Evolutionary conservation across 2,113 vertebrate genomes (phyloP).

Genomic region (Terrapene triunguis): DNA sequence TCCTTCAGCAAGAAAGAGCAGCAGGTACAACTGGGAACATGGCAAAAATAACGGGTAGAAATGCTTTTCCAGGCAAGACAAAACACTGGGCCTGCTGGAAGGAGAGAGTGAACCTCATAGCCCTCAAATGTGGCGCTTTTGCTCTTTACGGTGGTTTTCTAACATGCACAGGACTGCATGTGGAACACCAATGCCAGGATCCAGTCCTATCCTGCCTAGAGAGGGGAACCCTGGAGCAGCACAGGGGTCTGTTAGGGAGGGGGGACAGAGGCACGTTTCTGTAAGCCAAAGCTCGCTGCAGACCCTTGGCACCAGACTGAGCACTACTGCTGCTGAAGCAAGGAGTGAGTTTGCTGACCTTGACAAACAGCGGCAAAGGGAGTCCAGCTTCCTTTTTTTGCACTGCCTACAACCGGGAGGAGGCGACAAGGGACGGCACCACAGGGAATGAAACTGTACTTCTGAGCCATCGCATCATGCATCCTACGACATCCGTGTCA

Average conservation of each 20-base stretch:
- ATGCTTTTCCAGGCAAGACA: neutral
- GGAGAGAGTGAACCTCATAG: neutral
- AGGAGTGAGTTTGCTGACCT: neutral
- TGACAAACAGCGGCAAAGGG: neutral
- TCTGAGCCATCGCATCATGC: neutral
- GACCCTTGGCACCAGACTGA: neutral
- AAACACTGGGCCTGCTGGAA: neutral
- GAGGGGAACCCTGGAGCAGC: neutral
- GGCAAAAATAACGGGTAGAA: neutral
- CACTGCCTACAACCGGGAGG: neutral
- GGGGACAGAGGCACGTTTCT: neutral
- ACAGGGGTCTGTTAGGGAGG: neutral
- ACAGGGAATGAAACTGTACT: neutral
- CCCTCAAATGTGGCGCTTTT: neutral
- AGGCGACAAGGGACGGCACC: neutral
- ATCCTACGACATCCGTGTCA: neutral
- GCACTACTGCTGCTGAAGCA: neutral
- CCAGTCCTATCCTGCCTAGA: rapidly evolving
- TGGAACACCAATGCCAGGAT: neutral
- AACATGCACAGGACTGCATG: rapidly evolving
- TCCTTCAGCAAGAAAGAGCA: neutral
- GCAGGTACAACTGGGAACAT: neutral
- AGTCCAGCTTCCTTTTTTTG: neutral
- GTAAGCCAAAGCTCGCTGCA: neutral
- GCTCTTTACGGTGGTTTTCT: neutral